Conservation (phyloP, 2,113 vertebrate genomes). For the Porphyrio hochstetteri region DNA sequence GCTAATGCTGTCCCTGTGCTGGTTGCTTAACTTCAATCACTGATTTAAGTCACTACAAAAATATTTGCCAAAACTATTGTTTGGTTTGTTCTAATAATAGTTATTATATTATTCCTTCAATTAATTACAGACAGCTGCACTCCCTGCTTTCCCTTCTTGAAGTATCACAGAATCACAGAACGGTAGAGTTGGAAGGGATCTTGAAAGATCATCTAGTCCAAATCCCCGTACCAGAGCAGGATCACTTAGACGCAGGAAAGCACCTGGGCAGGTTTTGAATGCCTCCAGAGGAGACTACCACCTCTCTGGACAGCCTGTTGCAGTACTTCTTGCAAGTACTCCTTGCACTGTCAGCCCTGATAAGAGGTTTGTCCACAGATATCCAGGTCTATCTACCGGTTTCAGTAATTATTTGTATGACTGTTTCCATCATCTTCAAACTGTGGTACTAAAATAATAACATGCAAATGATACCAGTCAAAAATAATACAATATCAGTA, state of each 20-base stretch:
- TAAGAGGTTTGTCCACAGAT: constrained; percentile 36
- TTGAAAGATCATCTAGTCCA: too few species aligned
- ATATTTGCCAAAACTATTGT: constrained; percentile 66
- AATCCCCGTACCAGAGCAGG: too few species aligned
- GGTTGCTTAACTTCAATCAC: constrained; percentile 25
- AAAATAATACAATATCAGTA: neutral
- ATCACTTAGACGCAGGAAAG: too few species aligned
- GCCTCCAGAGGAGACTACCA: too few species aligned
- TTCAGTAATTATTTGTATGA: neutral
- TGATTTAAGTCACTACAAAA: constrained; percentile 14
- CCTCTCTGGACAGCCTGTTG: too few species aligned
- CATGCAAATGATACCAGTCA: neutral
- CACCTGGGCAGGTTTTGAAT: too few species aligned
- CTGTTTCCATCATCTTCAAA: neutral
- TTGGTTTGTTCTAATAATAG: constrained; percentile 71
- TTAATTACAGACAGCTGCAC: constrained; percentile 72
- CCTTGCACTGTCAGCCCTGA: constrained; percentile 28
- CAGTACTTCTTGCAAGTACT: neutral
- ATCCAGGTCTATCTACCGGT: neutral
- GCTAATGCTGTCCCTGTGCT: neutral
- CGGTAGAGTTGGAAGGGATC: too few species aligned
- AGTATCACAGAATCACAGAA: neutral
- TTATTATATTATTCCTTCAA: constrained; percentile 69
- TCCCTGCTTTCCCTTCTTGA: constrained; percentile 48
- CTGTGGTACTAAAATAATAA: neutral